These are phyloP conservation scores for Heterotilapia buettikoferi DNA, from an alignment of 2,113 vertebrate genomes.

Conservation along the genomic window DNA sequence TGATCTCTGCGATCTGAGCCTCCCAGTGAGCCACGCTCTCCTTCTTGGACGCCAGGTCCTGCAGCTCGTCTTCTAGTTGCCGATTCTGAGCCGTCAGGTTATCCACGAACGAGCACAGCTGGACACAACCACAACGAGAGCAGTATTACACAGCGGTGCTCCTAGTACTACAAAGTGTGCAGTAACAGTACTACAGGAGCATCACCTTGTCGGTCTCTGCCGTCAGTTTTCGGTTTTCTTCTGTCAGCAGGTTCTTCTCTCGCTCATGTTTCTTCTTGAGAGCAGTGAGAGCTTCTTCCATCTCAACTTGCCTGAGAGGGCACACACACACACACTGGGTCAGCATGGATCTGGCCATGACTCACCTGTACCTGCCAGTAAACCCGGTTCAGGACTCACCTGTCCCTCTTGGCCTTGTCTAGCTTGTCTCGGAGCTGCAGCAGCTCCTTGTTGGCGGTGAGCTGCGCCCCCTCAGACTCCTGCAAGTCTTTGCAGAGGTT, in stretches of 20 bases:
- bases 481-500: slow-evolving; percentile 88
- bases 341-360: neutral
- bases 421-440: slow-evolving; percentile 84
- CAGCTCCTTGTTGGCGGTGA: slow-evolving; percentile 85
- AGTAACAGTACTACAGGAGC: neutral
- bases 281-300: slow-evolving; percentile 81
- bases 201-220: slow-evolving; percentile 86
- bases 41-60: slow-evolving; percentile 88
- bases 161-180: neutral
- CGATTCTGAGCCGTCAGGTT: slow-evolving; percentile 87
- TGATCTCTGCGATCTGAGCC: slow-evolving; percentile 97
- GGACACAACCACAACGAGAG: neutral
- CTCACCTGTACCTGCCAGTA: neutral
- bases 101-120: slow-evolving; percentile 92
- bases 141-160: neutral
- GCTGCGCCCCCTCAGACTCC: slow-evolving; percentile 85
- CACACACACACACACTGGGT: neutral
- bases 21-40: slow-evolving; percentile 97
- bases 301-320: slow-evolving; percentile 78
- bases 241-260: slow-evolving; percentile 79
- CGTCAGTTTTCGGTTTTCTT: slow-evolving; percentile 87
- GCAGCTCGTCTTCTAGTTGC: slow-evolving; percentile 90
- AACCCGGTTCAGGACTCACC: slow-evolving; percentile 61
- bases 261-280: slow-evolving; percentile 86
- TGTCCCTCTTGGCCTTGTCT: slow-evolving; percentile 85